Evolutionary conservation across 92 coral and sea anemone genomes (phyloP), one percentile per base, ranked within the genome.

Genomic region (Phenganax marumi): DNA sequence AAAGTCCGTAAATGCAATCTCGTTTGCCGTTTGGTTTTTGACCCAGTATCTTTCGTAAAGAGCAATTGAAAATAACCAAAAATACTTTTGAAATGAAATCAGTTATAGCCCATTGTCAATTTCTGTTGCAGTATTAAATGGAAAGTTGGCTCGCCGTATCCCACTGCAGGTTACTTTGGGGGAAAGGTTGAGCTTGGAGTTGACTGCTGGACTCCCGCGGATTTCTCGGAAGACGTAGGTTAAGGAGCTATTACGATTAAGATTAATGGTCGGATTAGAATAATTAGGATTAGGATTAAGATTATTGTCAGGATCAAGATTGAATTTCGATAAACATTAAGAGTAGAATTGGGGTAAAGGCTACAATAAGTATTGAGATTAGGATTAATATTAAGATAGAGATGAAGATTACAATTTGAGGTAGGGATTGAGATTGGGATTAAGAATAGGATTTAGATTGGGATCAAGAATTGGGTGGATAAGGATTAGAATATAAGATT

Each of bases 111-210:
- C 12, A 14, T 1, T 14, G 13, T 14, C 3, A 21, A 33, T 6
- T 56, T 53, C 26, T 62, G 25, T 22, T 22, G 50, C 75, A 96
- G 99, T 10, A 25, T 96, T 8, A 92, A 91, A 22, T 96, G 91
- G 85, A 50, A 77, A 73, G 91, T 92, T 21, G 99, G 99, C 33
- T 91, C 96, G 0, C 97, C 97, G n/a, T 85, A 89, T n/a, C 99
- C 99, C 13, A 92, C 97, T 21, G 99, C 96, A 12, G 89, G 91
- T 26, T 90, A 90, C 89, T 92, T 96, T 84, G 99, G 99, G 26
- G 93, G 90, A 92, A 81, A 90, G 53, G 88, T 89, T 19, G 93
- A 96, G 79, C 88, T 92, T 80, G 99, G 99, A 0, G 86, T 88
- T 79, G 97, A 96, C 24, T 96, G 99, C 58, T 88, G 93, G 69